These are phyloP conservation scores for Drosophila tropicalis DNA, from an alignment of 1,140 invertebrate species.

Conservation along the genomic window DNA sequence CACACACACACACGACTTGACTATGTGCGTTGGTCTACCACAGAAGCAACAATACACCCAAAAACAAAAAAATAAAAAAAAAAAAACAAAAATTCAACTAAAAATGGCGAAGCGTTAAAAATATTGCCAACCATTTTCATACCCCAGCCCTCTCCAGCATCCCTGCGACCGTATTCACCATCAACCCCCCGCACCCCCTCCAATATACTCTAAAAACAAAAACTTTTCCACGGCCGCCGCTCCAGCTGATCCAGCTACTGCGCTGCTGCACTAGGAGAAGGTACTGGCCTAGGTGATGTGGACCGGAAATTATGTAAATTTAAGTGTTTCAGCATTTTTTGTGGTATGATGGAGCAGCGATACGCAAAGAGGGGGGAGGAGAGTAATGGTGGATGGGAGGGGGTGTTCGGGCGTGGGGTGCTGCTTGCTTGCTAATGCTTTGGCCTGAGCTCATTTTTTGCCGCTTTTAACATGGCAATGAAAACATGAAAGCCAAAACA, in stretches of 20 bases:
- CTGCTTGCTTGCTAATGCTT: neutral
- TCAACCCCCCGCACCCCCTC: neutral
- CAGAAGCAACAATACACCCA: slow-evolving; percentile 33
- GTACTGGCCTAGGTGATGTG: slow-evolving; percentile 76
- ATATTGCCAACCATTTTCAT: slow-evolving; percentile 62
- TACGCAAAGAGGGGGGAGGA: neutral
- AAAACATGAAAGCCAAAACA: slow-evolving; percentile 78
- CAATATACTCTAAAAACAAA: slow-evolving; percentile 20
- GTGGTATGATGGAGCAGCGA: neutral
- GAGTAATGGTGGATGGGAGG: neutral
- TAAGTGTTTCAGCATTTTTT: slow-evolving; percentile 60
- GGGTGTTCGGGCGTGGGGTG: neutral
- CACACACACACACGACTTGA: neutral
- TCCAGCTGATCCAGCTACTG: slow-evolving; percentile 62
- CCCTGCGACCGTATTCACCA: no score
- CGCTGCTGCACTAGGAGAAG: slow-evolving; percentile 54
- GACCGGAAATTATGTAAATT: slow-evolving; percentile 81
- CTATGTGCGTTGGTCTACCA: slow-evolving; percentile 37
- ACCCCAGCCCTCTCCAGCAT: slow-evolving; percentile 13
- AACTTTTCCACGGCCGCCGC: slow-evolving; percentile 19
- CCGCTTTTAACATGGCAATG: slow-evolving; percentile 73
- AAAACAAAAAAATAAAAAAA: neutral
- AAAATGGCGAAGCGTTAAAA: slow-evolving; percentile 69
- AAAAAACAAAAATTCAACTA: slow-evolving; percentile 55
- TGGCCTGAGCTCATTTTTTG: slow-evolving; percentile 37